phyloP scores from a whole-genome alignment of 1,140 invertebrate species.

The Euwallacea fornicatus region DNA sequence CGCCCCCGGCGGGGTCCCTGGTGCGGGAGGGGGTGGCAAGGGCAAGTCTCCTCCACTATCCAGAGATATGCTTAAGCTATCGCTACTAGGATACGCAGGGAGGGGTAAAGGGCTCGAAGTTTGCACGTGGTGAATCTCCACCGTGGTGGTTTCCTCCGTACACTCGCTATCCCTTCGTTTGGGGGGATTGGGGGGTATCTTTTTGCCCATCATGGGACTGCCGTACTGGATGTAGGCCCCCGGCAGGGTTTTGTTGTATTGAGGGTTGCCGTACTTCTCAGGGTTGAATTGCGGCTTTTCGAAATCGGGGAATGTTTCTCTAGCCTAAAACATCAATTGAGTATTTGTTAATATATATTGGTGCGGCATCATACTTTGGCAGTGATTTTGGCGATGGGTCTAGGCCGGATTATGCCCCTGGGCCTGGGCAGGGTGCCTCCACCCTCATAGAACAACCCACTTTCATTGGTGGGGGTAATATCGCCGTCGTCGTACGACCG shows the following conservation, averaged over 20 bases:
- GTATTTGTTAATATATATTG: background rate
- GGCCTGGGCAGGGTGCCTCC: slow-evolving; percentile 85
- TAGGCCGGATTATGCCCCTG: slow-evolving; percentile 74
- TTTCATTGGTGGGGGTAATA: slow-evolving; percentile 84
- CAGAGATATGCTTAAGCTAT: slow-evolving; percentile 60
- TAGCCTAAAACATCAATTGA: slow-evolving; percentile 31
- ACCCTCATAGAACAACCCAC: slow-evolving; percentile 61
- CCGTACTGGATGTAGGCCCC: slow-evolving; percentile 56
- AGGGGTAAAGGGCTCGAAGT: slow-evolving; percentile 59
- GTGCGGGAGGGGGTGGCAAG: slow-evolving; percentile 61
- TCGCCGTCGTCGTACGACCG: slow-evolving; percentile 87
- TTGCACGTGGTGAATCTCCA: slow-evolving; percentile 65
- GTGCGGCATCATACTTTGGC: slow-evolving; percentile 55
- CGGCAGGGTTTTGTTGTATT: slow-evolving; percentile 56
- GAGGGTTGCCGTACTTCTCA: slow-evolving; percentile 48
- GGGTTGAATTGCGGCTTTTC: slow-evolving; percentile 55
- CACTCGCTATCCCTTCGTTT: slow-evolving; percentile 61
- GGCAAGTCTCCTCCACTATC: slow-evolving; percentile 61
- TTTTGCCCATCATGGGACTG: slow-evolving; percentile 66
- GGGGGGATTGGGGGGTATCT: slow-evolving; percentile 83
- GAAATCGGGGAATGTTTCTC: slow-evolving; percentile 55
- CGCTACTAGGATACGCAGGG: slow-evolving; percentile 63
- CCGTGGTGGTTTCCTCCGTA: slow-evolving; percentile 56
- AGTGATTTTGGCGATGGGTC: slow-evolving; percentile 83
- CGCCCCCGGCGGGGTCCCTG: slow-evolving; percentile 56